phyloP scores from a whole-genome alignment of 2,797 vertebrate species.

The Leuciscus waleckii region DNA sequence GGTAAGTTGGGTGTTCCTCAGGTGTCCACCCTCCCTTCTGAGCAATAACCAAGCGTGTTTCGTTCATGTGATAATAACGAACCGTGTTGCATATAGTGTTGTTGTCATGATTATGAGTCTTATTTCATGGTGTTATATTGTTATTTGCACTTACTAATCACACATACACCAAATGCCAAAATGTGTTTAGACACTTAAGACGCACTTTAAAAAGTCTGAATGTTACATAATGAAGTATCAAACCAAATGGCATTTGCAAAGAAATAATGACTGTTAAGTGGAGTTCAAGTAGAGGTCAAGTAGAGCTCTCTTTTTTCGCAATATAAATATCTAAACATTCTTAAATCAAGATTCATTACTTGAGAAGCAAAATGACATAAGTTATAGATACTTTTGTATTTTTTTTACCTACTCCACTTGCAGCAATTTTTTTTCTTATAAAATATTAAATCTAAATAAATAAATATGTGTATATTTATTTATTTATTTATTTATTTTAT shows the following conservation, averaged over 20 bases:
- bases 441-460: too few species aligned
- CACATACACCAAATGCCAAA: background rate
- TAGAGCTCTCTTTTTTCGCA: background rate
- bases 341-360: background rate
- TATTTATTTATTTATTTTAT: too few species aligned
- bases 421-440: too few species aligned
- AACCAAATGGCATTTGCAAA: background rate
- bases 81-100: slow-evolving; percentile 32
- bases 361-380: background rate
- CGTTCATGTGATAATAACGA: slow-evolving; percentile 44
- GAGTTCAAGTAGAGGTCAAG: background rate
- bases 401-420: too few species aligned
- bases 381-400: background rate
- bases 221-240: background rate
- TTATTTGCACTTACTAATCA: slow-evolving; percentile 16
- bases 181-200: background rate
- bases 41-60: slow-evolving; percentile 32
- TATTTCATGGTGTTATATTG: slow-evolving; percentile 9
- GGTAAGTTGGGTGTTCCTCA: slow-evolving; percentile 80
- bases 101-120: background rate
- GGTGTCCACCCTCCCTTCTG: slow-evolving; percentile 7
- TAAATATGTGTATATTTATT: too few species aligned
- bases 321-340: background rate
- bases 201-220: background rate
- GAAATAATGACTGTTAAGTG: background rate